A percentile compares a stretch with the other conserved stretches of the same genome.
Evolutionary conservation across 2,113 vertebrate species (phyloP).

Genomic region (Ranitomeya imitator): DNA sequence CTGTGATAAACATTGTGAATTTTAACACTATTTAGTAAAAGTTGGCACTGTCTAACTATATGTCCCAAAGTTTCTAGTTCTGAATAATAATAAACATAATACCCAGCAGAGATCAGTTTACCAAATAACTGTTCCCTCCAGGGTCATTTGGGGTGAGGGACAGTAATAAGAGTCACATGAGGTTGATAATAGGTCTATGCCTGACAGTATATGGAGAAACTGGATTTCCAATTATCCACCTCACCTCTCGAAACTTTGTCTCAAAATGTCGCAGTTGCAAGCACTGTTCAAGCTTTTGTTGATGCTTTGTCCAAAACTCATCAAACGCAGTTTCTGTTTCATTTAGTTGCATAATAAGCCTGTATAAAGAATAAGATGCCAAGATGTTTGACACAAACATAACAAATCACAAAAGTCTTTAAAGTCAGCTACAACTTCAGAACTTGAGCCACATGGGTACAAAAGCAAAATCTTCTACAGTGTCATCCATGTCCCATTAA

Average conservation of each 20-base stretch:
- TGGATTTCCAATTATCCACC: background rate
- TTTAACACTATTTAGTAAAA: too few species aligned
- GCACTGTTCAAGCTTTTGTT: slow-evolving; percentile 92
- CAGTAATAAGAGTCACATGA: background rate
- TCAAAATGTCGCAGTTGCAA: slow-evolving; percentile 90
- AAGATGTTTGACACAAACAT: background rate
- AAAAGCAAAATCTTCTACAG: too few species aligned
- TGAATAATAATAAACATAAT: too few species aligned
- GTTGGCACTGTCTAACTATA: too few species aligned
- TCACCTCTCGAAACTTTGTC: slow-evolving; percentile 91
- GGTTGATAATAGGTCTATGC: background rate
- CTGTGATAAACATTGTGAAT: too few species aligned
- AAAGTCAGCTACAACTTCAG: background rate
- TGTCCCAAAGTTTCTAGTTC: too few species aligned
- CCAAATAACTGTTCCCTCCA: background rate
- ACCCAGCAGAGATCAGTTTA: background rate
- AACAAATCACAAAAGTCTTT: background rate
- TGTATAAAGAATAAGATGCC: slow-evolving; percentile 58
- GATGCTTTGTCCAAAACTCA: slow-evolving; percentile 93
- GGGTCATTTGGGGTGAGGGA: background rate
- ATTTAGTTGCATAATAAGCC: slow-evolving; percentile 88
- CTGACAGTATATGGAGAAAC: background rate
- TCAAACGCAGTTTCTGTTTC: slow-evolving; percentile 94
- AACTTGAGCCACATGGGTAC: too few species aligned
- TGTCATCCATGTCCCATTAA: too few species aligned